Evolutionary conservation across 1,140 invertebrate species (phyloP).

Genomic region (Acromyrmex echinatior): DNA sequence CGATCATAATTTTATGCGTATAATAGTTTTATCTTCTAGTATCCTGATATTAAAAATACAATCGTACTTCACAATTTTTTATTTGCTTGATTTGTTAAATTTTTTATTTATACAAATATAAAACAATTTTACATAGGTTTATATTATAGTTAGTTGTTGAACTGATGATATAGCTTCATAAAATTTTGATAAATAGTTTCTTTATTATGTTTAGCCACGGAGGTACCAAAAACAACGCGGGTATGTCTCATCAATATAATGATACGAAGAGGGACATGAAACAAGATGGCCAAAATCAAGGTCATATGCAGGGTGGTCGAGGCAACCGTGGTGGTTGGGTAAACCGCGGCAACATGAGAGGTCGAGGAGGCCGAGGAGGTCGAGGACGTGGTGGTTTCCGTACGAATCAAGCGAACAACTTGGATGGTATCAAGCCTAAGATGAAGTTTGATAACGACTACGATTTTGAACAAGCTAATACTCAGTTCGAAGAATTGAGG

Average conservation of each 20-base stretch:
- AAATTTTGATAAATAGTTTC: neutral
- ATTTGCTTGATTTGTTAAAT: neutral
- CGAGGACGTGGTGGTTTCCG: slow-evolving; percentile 81
- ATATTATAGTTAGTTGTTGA: slow-evolving; percentile 12
- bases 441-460: slow-evolving; percentile 98
- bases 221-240: slow-evolving; percentile 79
- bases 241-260: slow-evolving; percentile 82
- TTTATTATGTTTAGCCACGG: slow-evolving; percentile 73
- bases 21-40: neutral
- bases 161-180: neutral
- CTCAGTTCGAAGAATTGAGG: slow-evolving; percentile 97
- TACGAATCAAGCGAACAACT: slow-evolving; percentile 77
- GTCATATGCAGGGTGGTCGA: slow-evolving; percentile 83
- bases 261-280: slow-evolving; percentile 79
- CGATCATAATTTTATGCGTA: neutral
- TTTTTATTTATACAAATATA: neutral
- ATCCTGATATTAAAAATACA: slow-evolving; percentile 11
- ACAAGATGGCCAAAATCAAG: slow-evolving; percentile 78
- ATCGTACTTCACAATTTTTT: neutral
- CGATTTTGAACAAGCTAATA: slow-evolving; percentile 99
- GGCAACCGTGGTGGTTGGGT: slow-evolving; percentile 87
- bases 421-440: slow-evolving; percentile 85
- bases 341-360: slow-evolving; percentile 83
- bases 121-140: neutral
- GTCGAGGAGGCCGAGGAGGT: slow-evolving; percentile 81